Evolutionary conservation across 2,113 vertebrate species (phyloP).

Genomic region (Beaufortia kweichowensis): DNA sequence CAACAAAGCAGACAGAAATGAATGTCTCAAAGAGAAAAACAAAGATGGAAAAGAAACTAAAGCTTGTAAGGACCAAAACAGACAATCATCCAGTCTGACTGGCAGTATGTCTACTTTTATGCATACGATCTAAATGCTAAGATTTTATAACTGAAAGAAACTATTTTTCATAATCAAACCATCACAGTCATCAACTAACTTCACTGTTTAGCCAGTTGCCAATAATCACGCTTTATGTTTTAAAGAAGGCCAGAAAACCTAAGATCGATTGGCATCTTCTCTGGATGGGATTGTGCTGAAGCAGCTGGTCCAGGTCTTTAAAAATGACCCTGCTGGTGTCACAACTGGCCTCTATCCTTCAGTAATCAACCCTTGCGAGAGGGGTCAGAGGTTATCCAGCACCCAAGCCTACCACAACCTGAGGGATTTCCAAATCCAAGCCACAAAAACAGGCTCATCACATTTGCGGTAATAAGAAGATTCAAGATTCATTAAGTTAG

Average conservation of each 20-base stretch:
- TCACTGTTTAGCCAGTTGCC: background rate
- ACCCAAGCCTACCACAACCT: conserved; percentile 12
- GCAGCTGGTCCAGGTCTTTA: conserved; percentile 39
- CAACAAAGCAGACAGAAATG: conserved; percentile 11
- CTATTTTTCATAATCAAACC: background rate
- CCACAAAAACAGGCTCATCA: background rate
- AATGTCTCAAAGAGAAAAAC: background rate
- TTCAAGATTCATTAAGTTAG: background rate
- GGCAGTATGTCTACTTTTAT: no score
- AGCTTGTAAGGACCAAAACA: background rate
- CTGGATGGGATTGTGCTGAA: conserved; percentile 37
- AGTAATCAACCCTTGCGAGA: conserved; percentile 10
- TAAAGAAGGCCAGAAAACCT: background rate
- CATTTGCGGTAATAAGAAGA: background rate
- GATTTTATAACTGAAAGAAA: no score
- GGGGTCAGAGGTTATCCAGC: conserved; percentile 18
- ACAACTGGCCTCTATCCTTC: conserved; percentile 18
- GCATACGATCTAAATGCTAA: no score
- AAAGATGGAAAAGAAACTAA: background rate
- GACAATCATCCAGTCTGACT: background rate
- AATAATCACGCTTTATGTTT: conserved; percentile 9
- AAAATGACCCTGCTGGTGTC: conserved; percentile 39
- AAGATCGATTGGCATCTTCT: conserved; percentile 28
- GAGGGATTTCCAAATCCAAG: background rate
- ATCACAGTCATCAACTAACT: background rate